Percentiles rank a stretch among this genome's conserved stretches.
These are phyloP conservation scores for Chelonoidis abingdonii DNA, from an alignment of 2,113 vertebrate species.

Conservation along the genomic window DNA sequence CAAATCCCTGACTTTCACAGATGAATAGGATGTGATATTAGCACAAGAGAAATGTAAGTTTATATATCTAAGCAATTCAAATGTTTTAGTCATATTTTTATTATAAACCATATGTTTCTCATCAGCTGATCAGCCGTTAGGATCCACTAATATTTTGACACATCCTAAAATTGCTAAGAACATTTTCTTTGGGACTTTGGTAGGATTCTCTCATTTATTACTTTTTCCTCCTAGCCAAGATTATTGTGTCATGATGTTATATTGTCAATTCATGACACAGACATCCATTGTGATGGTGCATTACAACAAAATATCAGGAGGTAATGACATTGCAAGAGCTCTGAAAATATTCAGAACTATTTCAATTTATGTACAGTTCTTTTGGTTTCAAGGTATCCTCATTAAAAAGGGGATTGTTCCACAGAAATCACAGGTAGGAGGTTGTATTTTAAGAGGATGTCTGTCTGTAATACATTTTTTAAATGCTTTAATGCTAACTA, in stretches of 20 bases:
- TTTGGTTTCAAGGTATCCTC: conserved; percentile 22
- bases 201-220: background rate
- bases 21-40: background rate
- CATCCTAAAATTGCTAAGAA: background rate
- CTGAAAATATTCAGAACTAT: conserved; percentile 1
- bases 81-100: background rate
- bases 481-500: background rate
- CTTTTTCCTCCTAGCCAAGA: background rate
- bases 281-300: background rate
- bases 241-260: background rate
- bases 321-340: background rate
- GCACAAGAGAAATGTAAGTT: rapidly evolving
- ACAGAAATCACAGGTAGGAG: background rate
- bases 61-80: background rate
- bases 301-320: background rate
- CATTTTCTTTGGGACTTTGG: background rate
- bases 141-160: rapidly evolving
- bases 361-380: background rate
- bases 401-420: conserved; percentile 34
- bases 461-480: background rate
- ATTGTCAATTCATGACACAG: background rate
- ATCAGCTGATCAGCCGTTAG: background rate
- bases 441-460: conserved; percentile 13
- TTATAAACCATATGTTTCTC: background rate
- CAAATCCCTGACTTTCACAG: background rate